Base-by-base conservation (phyloP, 2,797 vertebrate species). In the Typhlichthys subterraneus region DNA sequence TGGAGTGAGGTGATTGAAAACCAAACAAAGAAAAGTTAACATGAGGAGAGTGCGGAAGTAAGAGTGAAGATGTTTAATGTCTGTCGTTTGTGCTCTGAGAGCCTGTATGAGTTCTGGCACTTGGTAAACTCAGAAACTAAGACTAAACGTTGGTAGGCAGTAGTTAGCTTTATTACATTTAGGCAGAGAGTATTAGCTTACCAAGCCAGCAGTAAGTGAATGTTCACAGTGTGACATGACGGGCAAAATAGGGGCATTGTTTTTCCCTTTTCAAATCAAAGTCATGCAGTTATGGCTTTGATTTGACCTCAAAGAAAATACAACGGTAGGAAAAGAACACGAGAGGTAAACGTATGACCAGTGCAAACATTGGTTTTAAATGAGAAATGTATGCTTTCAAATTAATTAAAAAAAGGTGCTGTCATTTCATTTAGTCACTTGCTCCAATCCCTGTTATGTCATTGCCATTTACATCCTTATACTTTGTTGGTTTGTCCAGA, bases 1-100 rank as follows among this genome's bases (percentile, higher is more conserved):
- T 51, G 23, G 53, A 72, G 80, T 1, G 62, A 63, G 72, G 13
- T 50, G 67, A 65, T 67, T 65, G 60, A 61, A 76, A 73, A 67
- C 59, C 75, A 85, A 82, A 88, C 68, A 80, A 82, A 78, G 57
- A 76, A 72, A 53, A 72, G 77, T 79, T 73, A 72, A 76, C 75
- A 76, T 75, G 67, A 74, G 64, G 61, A 69, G 63, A 70, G 70
- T 57, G 67, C 65, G 72, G 52, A 59, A 69, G 59, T 48, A 65
- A 38, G 8, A 38, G 33, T 38, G 59, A 75, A 74, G 57, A 60
- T 70, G 66, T 51, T 63, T 33, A 50, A 48, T 0, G 14, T 65
- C 48, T 52, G 59, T 17, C 45, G n/a, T 61, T 58, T 70, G 47
- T n/a, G 58, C 57, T 65, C 62, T 81, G 80, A 11, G 75, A 75